Base-by-base conservation (phyloP, 2,797 vertebrate genomes). In the Oreortyx pictus region DNA sequence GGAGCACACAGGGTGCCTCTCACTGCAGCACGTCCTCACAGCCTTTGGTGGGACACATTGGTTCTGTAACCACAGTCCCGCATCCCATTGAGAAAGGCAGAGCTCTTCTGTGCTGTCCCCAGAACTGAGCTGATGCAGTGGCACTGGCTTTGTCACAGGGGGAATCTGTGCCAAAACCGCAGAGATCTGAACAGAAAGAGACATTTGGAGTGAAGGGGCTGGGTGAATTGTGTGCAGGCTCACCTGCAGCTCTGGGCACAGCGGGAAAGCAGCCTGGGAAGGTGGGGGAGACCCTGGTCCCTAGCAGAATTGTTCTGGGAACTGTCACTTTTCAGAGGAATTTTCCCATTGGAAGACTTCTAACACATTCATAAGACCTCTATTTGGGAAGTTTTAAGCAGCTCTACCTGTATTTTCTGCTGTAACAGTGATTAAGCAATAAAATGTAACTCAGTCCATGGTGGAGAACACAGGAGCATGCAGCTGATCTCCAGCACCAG, bases 341-440 rank as follows among this genome's bases (percentile, higher is more conserved):
- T 83, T 78, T 82, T 89, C 93, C 72, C 86, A 62, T 1, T 71
- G 19, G 6, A 57, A 89, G 86, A 49, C 47, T 66, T 35, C 18
- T 22, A 67, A 64, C 78, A 81, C 43, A 37, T 2, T 61, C 88
- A 79, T 95, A 89, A 9, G 27, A 46, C 68, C 65, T 86, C 85
- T 59, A 33, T 35, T 70, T 74, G 39, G 13, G 54, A 93, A 86
- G 73, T 65, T 82, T 59, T 81, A 82, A 90, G 92, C 82, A 85
- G 89, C 81, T 90, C 94, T 70, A 2, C 44, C 64, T 88, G 47
- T 82, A 90, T 35, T 56, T 94, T 84, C 77, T 95, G 92, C 91
- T 92, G 90, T 78, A 78, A 68, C 90, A 54, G 77, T 44, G 71
- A 90, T 96, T 96, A 95, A 89, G 90, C 93, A 91, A 95, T 96